Evolutionary conservation across 2,888 invertebrate species (phyloP).

Genomic region (Gymnoscelis rufifasciata): DNA sequence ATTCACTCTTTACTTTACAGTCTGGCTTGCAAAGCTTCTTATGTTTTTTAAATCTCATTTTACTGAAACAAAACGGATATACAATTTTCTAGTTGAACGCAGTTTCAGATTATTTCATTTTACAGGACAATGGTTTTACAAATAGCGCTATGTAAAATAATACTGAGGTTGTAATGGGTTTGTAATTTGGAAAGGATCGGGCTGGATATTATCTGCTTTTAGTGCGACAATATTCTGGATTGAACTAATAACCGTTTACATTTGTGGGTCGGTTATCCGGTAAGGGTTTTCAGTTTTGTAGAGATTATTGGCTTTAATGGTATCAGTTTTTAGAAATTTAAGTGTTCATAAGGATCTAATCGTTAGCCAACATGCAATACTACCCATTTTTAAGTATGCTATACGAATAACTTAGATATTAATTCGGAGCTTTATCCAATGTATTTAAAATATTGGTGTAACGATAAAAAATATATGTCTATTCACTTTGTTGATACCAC

Average conservation of each 20-base stretch:
- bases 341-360: too few relatives aligned
- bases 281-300: constrained; percentile 2
- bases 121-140: constrained; percentile 31
- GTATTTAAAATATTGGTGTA: too few relatives aligned
- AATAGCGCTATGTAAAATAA: constrained; percentile 25
- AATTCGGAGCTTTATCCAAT: too few relatives aligned
- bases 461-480: too few relatives aligned
- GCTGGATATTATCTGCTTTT: constrained; percentile 6
- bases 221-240: constrained; percentile 1
- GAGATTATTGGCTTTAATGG: not conserved
- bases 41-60: not conserved
- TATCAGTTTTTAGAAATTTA: not conserved
- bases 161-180: constrained; percentile 20
- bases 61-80: constrained; percentile 24
- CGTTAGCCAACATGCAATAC: too few relatives aligned
- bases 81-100: constrained; percentile 29
- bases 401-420: too few relatives aligned
- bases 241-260: constrained; percentile 1
- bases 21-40: not conserved
- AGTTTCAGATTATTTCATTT: constrained; percentile 27
- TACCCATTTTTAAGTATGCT: too few relatives aligned
- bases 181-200: constrained; percentile 18
- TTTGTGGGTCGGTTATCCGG: not conserved
- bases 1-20: not conserved
- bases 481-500: too few relatives aligned